Conservation (phyloP, 1,140 invertebrate species). For the Holcopasites calliopsidis region DNA sequence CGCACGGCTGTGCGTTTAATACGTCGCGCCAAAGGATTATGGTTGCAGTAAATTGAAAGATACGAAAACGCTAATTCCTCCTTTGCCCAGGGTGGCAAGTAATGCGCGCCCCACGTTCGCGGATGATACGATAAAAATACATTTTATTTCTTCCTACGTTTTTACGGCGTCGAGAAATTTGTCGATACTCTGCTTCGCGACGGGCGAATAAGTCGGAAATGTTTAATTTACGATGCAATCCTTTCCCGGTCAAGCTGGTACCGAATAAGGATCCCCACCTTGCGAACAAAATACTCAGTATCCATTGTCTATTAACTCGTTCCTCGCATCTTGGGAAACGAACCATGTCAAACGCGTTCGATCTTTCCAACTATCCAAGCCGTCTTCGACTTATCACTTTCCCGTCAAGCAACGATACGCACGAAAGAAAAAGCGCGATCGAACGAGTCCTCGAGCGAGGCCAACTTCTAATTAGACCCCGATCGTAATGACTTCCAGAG, state of each 20-base stretch:
- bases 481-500: constrained; percentile 9
- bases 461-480: constrained; percentile 31
- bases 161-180: too few species aligned
- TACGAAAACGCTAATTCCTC: background rate
- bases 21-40: background rate
- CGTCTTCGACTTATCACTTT: background rate
- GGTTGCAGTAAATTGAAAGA: constrained; percentile 3
- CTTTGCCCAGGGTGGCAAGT: background rate
- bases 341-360: background rate
- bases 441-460: constrained; percentile 4
- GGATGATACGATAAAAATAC: background rate
- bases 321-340: too few species aligned
- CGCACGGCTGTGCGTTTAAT: background rate
- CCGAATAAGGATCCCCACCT: background rate
- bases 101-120: too few species aligned
- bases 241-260: too few species aligned
- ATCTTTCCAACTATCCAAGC: background rate
- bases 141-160: too few species aligned
- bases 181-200: too few species aligned
- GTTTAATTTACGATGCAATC: too few species aligned
- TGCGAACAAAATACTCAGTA: background rate
- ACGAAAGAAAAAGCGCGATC: background rate
- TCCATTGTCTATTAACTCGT: background rate
- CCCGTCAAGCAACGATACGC: background rate
- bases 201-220: too few species aligned